Conservation (phyloP, 1,140 invertebrate species). For the Ceratina calcarata region DNA sequence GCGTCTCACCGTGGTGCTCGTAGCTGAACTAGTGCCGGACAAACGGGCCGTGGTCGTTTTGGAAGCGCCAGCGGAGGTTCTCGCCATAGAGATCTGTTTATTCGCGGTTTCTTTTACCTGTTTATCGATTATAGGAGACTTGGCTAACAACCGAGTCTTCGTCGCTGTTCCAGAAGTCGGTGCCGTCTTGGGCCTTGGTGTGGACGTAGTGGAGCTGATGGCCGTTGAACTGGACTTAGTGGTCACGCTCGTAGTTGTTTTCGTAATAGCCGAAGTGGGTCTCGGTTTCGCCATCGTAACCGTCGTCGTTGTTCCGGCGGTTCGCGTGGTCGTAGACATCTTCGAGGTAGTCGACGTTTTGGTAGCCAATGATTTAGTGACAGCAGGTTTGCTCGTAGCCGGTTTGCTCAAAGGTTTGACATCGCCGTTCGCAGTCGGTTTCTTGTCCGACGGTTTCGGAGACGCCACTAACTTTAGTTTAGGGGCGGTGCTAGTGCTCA, state of each 20-base stretch:
- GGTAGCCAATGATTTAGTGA: conserved; percentile 54
- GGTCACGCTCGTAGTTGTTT: conserved; percentile 28
- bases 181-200: conserved; percentile 71
- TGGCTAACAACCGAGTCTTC: conserved; percentile 53
- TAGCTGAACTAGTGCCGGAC: conserved; percentile 69
- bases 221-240: conserved; percentile 24
- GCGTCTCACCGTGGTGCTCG: conserved; percentile 63
- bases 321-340: conserved; percentile 12
- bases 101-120: conserved; percentile 83
- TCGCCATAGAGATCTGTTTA: conserved; percentile 81
- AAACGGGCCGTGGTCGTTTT: conserved; percentile 57
- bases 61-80: conserved; percentile 64
- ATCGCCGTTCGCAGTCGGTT: conserved; percentile 81
- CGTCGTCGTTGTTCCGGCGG: conserved; percentile 21
- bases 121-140: conserved; percentile 80
- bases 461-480: conserved; percentile 63
- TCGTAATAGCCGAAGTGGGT: conserved; percentile 48
- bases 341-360: conserved; percentile 48
- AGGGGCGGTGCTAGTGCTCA: conserved; percentile 55
- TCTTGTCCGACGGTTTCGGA: conserved; percentile 71
- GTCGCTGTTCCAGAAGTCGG: conserved; percentile 57
- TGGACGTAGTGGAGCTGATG: conserved; percentile 10
- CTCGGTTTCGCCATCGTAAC: conserved; percentile 57
- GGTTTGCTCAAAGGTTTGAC: conserved; percentile 72
- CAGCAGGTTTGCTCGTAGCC: conserved; percentile 43